Base-by-base conservation (phyloP, 2,113 vertebrate species). In the Oostethus manadensis region DNA sequence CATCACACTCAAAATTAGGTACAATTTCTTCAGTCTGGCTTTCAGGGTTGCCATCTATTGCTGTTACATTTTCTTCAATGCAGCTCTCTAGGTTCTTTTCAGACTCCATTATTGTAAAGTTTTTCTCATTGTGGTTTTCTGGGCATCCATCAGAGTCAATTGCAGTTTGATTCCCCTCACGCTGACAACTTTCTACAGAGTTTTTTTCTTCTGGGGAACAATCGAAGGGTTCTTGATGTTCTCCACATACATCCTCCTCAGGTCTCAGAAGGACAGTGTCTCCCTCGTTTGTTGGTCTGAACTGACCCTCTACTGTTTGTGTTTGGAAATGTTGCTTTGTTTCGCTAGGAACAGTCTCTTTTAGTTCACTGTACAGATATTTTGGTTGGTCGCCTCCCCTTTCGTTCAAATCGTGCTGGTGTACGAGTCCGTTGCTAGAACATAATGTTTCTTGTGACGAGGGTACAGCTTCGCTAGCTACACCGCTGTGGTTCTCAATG, bases 301-400 rank as follows among this genome's bases (percentile, higher is more conserved):
- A 20, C 13, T 62, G 55, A 15, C 7, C 42, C 23, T 51, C 49
- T 3, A 60, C 14, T 29, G 50, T 51, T 45, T 70, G 51, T 33
- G 70, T 58, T 29, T 64, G 10, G n/a, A 58, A 15, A 71, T 63
- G 62, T 23, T 55, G 29, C 26, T 38, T 51, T 58, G 53, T 21
- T n/a, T 50, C 66, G 43, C 70, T 66, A 47, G 59, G 63, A 69
- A 60, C n/a, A 1, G 51, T 42, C 35, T 66, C 65, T 22, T 60
- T 55, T 45, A 4, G 64, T 50, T 71, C 68, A 21, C 17, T 13
- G 59, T 20, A 29, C 16, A 23, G 29, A 51, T 35, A 62, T 22
- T 56, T 70, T 58, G 57, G 22, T 58, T 1, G 21, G 23, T 14
- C 20, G 42, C 5, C n/a, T 4, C 4, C 29, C 29, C 29, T 4